Evolutionary conservation across 1,140 invertebrate species (phyloP), one percentile per base, ranked within the genome.

Genomic region (Oedothorax gibbosus): DNA sequence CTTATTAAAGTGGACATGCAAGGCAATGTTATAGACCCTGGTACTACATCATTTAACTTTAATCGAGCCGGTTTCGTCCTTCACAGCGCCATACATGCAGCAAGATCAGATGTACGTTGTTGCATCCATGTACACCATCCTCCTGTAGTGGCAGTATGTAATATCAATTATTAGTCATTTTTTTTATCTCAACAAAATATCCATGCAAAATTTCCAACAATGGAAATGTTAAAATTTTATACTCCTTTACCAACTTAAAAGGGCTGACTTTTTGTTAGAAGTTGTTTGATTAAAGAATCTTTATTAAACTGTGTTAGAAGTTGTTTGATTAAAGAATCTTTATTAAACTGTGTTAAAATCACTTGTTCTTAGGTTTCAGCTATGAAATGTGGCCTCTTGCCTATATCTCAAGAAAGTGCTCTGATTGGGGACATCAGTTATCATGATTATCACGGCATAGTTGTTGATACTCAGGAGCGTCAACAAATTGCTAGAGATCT

Each of bases 61-160:
- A 94, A 94, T 89, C 90, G 92, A 88, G 89, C 90, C 21, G 92
- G 95, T 71, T 99, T 98, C 91, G 94, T 95, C 60, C 92, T 99
- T 71, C 98, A 99, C 90, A 97, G 98, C 64, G 96, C 96, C 69
- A 96, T 99, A 88, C 98, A 99, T 91, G 95, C 96, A 64, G 96
- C 97, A 7, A 93, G 99, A 71, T 98, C 98, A 7, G 99, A 99
- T 90, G 93, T 99, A 83, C 95, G 95, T 88, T 98, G 97, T 90
- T 95, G 99, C 89, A 94, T 99, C 87, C 98, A 99, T 91, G 93
- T 99, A 85, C 96, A 97, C 88, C 96, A 95, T 88, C 94, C 96
- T 73, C 93, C 95, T 68, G 96, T 97, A 82, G 94, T 98, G 81
- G 97, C 98, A 75, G 95, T 98, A 54, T 71, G 81, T 86, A 66